A percentile compares a stretch with the other conserved stretches of the same genome.
phyloP scores from a whole-genome alignment of 2,797 vertebrate genomes.

The Pseudotriccus pelzelni region DNA sequence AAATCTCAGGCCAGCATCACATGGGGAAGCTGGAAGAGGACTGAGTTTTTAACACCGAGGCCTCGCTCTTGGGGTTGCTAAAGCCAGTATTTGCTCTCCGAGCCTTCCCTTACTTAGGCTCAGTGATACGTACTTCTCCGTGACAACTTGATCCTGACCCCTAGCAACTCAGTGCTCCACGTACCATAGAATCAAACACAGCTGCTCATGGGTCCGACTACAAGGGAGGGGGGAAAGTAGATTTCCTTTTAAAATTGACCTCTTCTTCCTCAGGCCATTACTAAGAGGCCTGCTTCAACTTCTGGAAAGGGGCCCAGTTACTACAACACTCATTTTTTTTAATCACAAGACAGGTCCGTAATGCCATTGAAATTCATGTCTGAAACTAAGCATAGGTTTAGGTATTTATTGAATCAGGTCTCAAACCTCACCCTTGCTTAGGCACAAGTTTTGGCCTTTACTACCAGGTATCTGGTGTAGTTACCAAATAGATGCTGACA shows the following conservation, averaged over 20 bases:
- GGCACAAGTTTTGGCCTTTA: conserved; percentile 19
- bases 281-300: neutral
- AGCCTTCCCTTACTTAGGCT: neutral
- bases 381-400: neutral
- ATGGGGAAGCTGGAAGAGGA: neutral
- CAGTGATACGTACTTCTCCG: neutral
- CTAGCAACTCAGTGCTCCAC: neutral
- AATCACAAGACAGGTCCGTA: conserved; percentile 1
- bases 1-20: neutral
- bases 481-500: conserved; percentile 11
- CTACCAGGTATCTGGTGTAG: neutral
- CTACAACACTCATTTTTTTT: neutral
- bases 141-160: neutral
- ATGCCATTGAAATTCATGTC: neutral
- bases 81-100: neutral
- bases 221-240: neutral
- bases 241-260: conserved; percentile 39
- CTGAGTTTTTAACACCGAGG: neutral
- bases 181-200: conserved; percentile 1
- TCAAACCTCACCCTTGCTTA: neutral
- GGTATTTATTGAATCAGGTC: neutral
- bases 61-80: neutral
- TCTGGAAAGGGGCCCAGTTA: neutral
- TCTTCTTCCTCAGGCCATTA: conserved; percentile 15
- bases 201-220: neutral